Evolutionary conservation across 2,113 vertebrate genomes (phyloP), one percentile per base, ranked within the genome.

Genomic region (Hippoglossus stenolepis): DNA sequence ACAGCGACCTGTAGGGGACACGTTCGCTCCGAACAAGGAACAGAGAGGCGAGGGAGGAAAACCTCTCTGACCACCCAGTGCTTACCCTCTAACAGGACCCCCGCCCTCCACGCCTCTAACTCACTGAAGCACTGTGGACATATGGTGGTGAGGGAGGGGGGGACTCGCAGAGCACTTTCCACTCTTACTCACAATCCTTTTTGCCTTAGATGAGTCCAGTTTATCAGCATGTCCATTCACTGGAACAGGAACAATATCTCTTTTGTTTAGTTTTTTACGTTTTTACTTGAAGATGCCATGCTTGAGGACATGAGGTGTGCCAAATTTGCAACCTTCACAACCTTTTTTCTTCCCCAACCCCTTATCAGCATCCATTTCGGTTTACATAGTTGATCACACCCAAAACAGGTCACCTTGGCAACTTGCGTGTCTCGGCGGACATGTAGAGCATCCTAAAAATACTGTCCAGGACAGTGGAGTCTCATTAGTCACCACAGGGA

Each of bases 381-480:
- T 84, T 89, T 82, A 86, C 77, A 53, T 84, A 86, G 90, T 92
- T 73, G 83, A 91, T 91, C 83, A 76, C 70, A 28, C 80, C 65
- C 66, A 89, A 94, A 94, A 87, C 89, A 9, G 93, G 93, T 95
- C 94, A 94, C 92, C 90, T 93, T 92, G 85, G 84, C 83, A 17
- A 82, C 80, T 72, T 59, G 20, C 12, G 5, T 70, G 77, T 89
- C 91, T 90, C 92, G 21, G 85, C 31, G 87, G 93, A 93, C 87
- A 83, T 70, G 61, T 75, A 65, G 79, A 84, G 85, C 86, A 74
- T 89, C 90, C 94, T 93, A 94, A 94, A 94, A 93, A 95, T 93
- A 94, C 87, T 73, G 86, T 73, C 75, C 89, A 69, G 90, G 82
- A 85, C 82, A 62, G 77, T 60, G 64, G 79, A 86, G 80, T 75